Evolutionary conservation across 2,888 invertebrate species (phyloP).

Genomic region (Philhelius pedissequus): DNA sequence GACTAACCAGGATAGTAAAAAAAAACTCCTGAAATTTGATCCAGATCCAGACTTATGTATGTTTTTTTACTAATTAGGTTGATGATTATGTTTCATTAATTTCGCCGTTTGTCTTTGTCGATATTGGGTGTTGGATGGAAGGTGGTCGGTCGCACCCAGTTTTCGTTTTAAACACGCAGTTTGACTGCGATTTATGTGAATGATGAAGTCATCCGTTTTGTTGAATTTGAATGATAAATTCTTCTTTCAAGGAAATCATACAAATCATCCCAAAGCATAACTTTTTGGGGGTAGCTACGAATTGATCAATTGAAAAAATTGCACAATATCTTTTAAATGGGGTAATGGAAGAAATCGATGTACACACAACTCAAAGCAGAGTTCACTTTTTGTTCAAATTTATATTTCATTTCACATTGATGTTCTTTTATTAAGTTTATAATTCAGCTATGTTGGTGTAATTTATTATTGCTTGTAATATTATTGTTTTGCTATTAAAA

Average conservation of each 20-base stretch:
- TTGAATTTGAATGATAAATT: not conserved
- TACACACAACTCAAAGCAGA: not conserved
- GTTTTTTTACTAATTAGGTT: constrained; percentile 43
- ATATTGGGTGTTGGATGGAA: constrained; percentile 23
- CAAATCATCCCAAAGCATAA: not conserved
- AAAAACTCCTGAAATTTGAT: constrained; percentile 42
- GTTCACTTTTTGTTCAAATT: not conserved
- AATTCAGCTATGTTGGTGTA: not conserved
- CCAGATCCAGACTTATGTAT: constrained; percentile 42
- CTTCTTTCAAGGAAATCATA: not conserved
- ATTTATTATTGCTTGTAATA: too few species aligned
- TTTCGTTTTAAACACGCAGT: constrained; percentile 52
- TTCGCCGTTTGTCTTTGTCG: constrained; percentile 18
- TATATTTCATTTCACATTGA: not conserved
- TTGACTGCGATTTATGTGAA: constrained; percentile 24
- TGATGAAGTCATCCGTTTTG: constrained; percentile 59
- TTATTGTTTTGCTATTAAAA: too few species aligned
- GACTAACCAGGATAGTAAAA: not conserved
- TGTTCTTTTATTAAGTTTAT: not conserved
- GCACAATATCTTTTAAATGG: not conserved
- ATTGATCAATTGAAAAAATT: not conserved
- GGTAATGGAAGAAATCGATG: constrained; percentile 17
- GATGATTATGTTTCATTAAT: constrained; percentile 53
- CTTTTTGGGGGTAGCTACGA: not conserved
- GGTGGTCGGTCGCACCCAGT: constrained; percentile 54